Evolutionary conservation across 1,140 invertebrate species (phyloP), one percentile per base, ranked within the genome.

Genomic region (Diprion similis): DNA sequence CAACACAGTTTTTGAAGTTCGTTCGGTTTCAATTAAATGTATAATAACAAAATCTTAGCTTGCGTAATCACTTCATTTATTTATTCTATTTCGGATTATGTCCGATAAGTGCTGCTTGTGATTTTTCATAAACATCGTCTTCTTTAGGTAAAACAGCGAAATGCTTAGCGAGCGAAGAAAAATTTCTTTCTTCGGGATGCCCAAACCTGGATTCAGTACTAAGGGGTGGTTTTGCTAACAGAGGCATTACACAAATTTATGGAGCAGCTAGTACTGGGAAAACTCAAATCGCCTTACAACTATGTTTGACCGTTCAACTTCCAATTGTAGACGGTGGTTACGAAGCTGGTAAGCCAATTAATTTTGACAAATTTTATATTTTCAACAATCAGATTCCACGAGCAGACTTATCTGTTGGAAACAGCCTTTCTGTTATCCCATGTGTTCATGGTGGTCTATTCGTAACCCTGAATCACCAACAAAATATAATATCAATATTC

Each of bases 191-290:
- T 67, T 91, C 90, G 75, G 92, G 93, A n/a, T 94, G 92, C 81
- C 19, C 72, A 17, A 79, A 82, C 45, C 83, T 95, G 70, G 92
- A 95, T 85, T 77, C 80, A 37, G 82, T 91, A 73, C 86, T 93
- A 45, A 81, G 86, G 79, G 95, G 95, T 47, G 96, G 96, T n/a
- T 89, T 97, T 70, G 85, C 91, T 45, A 89, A 87, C 73, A 90
- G 91, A 73, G 93, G 94, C 19, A 91, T 98, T 15, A 95, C 94
- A 68, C 95, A 98, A 89, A 90, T 98, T 80, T 92, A 91, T 85
- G 96, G 96, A 13, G 92, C 93, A 83, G 94, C 95, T 86, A 94
- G 94, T 10, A 90, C 90, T 78, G 96, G 96, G 17, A 98, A 97
- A 89, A 95, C 95, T 1, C 96, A 97, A 86, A 80, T 97, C 15